phyloP scores from a whole-genome alignment of 2,113 vertebrate species.

The Mungos mungo region DNA sequence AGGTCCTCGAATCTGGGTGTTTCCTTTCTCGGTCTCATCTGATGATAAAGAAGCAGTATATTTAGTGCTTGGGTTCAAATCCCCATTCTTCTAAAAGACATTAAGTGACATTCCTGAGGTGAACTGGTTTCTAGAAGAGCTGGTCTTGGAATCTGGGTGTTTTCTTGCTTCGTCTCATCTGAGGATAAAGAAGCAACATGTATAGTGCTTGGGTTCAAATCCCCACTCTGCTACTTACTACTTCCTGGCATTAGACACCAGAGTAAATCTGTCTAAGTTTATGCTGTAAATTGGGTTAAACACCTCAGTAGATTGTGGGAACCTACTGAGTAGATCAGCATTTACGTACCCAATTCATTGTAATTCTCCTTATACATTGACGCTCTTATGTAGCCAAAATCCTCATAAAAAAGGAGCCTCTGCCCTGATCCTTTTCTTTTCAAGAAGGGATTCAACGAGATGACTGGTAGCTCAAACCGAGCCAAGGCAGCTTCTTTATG shows the following conservation, averaged over 20 bases:
- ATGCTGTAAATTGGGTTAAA: not conserved
- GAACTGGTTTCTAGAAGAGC: not conserved
- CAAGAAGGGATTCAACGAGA: not conserved
- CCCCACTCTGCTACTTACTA: not conserved
- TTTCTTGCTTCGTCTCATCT: not conserved
- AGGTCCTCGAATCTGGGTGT: not conserved
- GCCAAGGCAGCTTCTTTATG: not conserved
- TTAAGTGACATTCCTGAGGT: not conserved
- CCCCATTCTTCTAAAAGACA: not conserved
- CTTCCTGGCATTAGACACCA: not conserved
- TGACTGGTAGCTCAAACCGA: rapidly evolving
- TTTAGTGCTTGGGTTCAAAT: not conserved
- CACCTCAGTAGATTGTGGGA: not conserved
- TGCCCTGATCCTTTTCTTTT: not conserved
- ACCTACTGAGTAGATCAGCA: not conserved
- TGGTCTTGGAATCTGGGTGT: not conserved
- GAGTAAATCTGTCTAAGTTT: not conserved
- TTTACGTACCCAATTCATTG: not conserved
- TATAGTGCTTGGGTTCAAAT: not conserved
- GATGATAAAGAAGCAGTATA: not conserved
- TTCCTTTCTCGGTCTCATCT: not conserved
- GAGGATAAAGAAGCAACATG: not conserved
- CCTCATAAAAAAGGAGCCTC: not conserved
- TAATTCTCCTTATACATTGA: not conserved
- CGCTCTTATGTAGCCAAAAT: not conserved